Base-by-base conservation (phyloP, 2,113 vertebrate species). In the Strix aluco region DNA sequence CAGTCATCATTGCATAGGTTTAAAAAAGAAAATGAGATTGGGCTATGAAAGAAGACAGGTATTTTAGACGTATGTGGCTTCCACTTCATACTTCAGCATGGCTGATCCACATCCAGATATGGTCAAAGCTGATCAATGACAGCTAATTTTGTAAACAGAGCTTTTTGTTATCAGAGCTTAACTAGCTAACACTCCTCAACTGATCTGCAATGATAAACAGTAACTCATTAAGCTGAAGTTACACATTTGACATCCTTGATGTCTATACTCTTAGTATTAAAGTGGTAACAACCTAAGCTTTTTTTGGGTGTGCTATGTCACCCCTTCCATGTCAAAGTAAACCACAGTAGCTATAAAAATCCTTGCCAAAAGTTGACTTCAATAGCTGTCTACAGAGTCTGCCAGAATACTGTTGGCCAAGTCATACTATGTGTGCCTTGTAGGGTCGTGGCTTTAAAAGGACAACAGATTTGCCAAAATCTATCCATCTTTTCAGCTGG, bases 351-450 rank as follows among this genome's bases (percentile, higher is more conserved):
- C 84, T 93, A 38, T 85, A 73, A 86, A 92, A 95, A 92, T 75
- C 65, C 58, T 87, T 91, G 94, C 81, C 81, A 96, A 94, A 94
- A 94, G 34, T 51, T 91, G 5, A 54, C 62, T 92, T 90, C 89
- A 92, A 80, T 92, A 87, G 58, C 81, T 92, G 38, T 77, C 84
- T 87, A 62, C 30, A 73, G 86, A 81, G 19, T 21, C 77, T 96
- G 88, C 57, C 86, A 82, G 88, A 79, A 85, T 73, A 84, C 69
- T 84, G 47, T 92, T 0, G 5, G 78, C 78, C 94, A 83, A 6
- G 36, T 86, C 84, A 70, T 85, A 77, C 92, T 63, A 38, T 88
- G 81, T 87, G 78, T 70, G 78, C 58, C 66, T 94, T 55, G 58
- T 82, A 86, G 74, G 86, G 78, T 90, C 59, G 2, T 62, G 81